phyloP scores from a whole-genome alignment of 2,888 invertebrate genomes.

The Seladonia tumulorum region DNA sequence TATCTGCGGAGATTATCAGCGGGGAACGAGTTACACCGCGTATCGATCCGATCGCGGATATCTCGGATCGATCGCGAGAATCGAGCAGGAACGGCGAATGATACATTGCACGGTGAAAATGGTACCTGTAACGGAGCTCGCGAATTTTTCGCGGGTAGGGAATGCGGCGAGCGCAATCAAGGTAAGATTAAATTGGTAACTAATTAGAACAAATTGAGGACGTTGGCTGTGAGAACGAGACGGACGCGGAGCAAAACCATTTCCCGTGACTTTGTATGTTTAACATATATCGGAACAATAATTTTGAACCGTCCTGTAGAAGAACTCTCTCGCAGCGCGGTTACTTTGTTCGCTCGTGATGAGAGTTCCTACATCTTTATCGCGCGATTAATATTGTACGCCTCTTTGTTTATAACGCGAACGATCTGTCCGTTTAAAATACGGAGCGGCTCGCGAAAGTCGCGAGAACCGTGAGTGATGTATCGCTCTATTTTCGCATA shows the following conservation, averaged over 20 bases:
- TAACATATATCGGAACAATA: not conserved
- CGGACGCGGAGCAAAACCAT: not conserved
- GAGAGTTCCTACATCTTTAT: not conserved
- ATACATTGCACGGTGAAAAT: not conserved
- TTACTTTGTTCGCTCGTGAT: not conserved
- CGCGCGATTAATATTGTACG: not conserved
- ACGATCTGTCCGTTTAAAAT: not conserved
- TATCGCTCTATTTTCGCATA: not conserved
- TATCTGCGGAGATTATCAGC: not conserved
- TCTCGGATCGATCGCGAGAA: conserved; percentile 7
- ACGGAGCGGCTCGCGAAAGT: not conserved
- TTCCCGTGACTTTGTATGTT: not conserved
- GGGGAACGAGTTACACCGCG: conserved; percentile 10
- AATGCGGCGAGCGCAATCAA: not conserved
- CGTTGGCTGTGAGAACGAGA: not conserved
- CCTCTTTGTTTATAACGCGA: not conserved
- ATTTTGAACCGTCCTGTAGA: not conserved
- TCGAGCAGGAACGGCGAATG: conserved; percentile 9
- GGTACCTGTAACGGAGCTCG: not conserved
- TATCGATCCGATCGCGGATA: conserved; percentile 17
- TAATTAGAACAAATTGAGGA: not conserved
- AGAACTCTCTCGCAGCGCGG: not conserved
- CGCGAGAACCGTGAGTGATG: not conserved
- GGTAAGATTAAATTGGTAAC: not conserved
- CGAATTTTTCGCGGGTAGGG: not conserved